Evolutionary conservation across 2,113 vertebrate genomes (phyloP).

Genomic region (Microcebus ravelobensis): DNA sequence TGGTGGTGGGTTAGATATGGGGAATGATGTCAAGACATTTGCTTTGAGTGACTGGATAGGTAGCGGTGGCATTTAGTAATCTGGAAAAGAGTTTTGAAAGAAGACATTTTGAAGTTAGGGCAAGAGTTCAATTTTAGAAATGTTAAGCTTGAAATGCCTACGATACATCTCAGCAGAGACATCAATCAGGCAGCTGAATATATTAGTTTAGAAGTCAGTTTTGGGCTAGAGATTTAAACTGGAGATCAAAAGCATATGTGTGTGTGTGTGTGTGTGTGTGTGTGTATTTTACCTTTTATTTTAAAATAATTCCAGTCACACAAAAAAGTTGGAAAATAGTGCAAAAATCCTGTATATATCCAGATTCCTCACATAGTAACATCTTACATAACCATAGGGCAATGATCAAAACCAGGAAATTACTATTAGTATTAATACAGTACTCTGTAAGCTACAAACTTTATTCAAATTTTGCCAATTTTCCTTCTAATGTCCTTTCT

Average conservation of each 20-base stretch:
- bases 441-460: not conserved
- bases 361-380: not conserved
- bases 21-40: not conserved
- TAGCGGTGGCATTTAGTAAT: not conserved
- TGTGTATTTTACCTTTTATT: not conserved
- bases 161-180: not conserved
- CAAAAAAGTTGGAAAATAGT: not conserved
- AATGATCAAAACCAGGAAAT: not conserved
- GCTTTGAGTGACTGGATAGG: not conserved
- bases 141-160: not conserved
- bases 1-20: not conserved
- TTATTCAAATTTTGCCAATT: not conserved
- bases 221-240: not conserved
- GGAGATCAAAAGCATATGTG: not conserved
- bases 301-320: not conserved
- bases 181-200: not conserved
- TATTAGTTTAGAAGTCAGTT: not conserved
- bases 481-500: not conserved
- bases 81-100: not conserved
- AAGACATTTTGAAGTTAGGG: not conserved
- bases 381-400: not conserved
- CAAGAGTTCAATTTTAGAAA: slow-evolving; percentile 32
- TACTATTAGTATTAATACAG: not conserved
- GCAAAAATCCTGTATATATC: not conserved
- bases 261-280: no score